These are phyloP conservation scores for Pseudomugil tenellus DNA, from an alignment of 2,797 vertebrate genomes.

Conservation along the genomic window DNA sequence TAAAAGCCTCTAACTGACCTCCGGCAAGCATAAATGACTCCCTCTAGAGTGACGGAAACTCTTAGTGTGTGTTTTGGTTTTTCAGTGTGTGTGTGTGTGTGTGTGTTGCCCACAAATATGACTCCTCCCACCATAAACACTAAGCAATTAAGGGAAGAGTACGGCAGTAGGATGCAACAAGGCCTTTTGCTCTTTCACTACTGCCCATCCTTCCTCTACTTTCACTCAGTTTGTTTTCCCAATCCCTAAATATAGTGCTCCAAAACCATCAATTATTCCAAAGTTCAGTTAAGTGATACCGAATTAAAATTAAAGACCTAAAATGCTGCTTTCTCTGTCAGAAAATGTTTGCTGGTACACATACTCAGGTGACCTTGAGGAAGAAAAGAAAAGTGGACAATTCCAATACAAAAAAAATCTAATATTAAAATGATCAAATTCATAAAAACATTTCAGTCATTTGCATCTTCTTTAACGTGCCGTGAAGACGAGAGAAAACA, in stretches of 20 bases:
- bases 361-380: constrained; percentile 4
- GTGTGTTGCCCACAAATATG: constrained; percentile 62
- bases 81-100: too few relatives aligned
- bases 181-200: constrained; percentile 36
- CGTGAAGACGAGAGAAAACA: background rate
- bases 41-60: constrained; percentile 66
- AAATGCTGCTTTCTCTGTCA: constrained; percentile 11
- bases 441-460: constrained; percentile 33
- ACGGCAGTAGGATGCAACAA: constrained; percentile 59
- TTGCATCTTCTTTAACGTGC: constrained; percentile 11
- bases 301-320: constrained; percentile 27
- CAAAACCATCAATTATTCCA: constrained; percentile 40
- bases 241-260: constrained; percentile 15
- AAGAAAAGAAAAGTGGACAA: constrained; percentile 14
- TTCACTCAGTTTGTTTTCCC: constrained; percentile 9
- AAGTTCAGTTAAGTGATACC: constrained; percentile 18
- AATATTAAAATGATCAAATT: constrained; percentile 37
- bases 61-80: constrained; percentile 65
- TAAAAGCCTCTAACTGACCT: constrained; percentile 78
- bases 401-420: background rate
- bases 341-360: constrained; percentile 2
- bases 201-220: constrained; percentile 3
- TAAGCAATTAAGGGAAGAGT: constrained; percentile 54
- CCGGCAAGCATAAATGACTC: constrained; percentile 74
- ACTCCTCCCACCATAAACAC: constrained; percentile 63